Percentiles rank a stretch among this genome's conserved stretches.
phyloP scores from a whole-genome alignment of 2,888 invertebrate genomes.

The Rotaria magnacalcarata region DNA sequence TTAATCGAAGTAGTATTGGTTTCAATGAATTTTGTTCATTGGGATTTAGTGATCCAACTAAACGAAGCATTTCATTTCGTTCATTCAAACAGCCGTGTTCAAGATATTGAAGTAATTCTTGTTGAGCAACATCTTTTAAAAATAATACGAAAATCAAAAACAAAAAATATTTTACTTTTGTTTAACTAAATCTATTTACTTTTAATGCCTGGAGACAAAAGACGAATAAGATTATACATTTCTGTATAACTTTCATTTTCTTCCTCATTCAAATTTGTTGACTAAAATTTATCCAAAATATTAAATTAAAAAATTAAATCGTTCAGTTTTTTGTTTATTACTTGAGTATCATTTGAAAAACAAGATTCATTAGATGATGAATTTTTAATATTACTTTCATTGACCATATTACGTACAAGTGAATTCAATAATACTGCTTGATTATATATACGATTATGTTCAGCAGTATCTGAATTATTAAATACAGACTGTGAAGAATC shows the following conservation, averaged over 20 bases:
- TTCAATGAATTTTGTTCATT: conserved; percentile 12
- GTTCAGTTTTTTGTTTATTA: neutral
- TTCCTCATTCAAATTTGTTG: neutral
- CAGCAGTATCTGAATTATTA: neutral
- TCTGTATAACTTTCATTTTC: neutral
- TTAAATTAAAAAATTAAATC: neutral
- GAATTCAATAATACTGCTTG: neutral
- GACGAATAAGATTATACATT: conserved; percentile 20
- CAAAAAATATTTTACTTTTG: neutral
- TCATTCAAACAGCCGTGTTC: neutral
- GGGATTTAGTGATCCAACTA: neutral
- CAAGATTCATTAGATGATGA: conserved; percentile 10
- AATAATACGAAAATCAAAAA: neutral
- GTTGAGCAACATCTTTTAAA: neutral
- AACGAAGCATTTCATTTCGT: neutral
- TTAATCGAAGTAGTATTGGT: neutral
- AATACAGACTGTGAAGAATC: neutral
- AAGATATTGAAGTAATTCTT: conserved; percentile 13
- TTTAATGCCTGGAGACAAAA: neutral
- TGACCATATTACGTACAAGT: neutral
- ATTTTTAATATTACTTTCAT: neutral
- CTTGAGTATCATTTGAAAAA: neutral
- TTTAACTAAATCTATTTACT: neutral
- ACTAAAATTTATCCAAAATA: neutral
- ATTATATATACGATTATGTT: neutral